These are phyloP conservation scores for Dendrocincla fuliginosa DNA, from an alignment of 2,797 vertebrate genomes.

Conservation along the genomic window DNA sequence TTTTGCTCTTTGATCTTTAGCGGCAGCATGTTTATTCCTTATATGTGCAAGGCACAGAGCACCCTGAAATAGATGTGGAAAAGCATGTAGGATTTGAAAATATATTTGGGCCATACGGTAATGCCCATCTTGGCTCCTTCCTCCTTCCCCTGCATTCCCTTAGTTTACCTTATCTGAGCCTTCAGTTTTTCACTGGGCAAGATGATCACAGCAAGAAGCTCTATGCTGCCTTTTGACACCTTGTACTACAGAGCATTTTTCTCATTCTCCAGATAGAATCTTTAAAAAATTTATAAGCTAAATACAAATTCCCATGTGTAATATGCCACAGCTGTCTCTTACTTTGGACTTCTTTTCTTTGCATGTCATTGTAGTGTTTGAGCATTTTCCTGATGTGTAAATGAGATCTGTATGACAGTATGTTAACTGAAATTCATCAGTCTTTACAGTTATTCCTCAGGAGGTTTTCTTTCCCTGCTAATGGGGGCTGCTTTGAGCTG, in stretches of 20 bases:
- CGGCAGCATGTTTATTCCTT: not conserved
- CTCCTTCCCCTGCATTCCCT: not conserved
- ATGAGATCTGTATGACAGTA: conserved; percentile 41
- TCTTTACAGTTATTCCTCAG: conserved; percentile 13
- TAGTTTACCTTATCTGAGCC: not conserved
- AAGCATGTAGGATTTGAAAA: conserved; percentile 32
- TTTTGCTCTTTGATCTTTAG: not conserved
- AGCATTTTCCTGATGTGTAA: conserved; percentile 42
- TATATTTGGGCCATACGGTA: conserved; percentile 14
- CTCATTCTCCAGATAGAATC: not conserved
- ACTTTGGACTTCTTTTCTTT: not conserved
- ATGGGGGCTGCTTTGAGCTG: not conserved
- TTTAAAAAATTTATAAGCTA: conserved; percentile 22
- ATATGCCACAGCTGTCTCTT: conserved; percentile 26
- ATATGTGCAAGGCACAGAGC: not conserved
- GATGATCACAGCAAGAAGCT: not conserved
- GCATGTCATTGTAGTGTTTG: not conserved
- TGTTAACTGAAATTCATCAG: conserved; percentile 33
- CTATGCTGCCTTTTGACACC: not conserved
- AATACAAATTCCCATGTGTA: conserved; percentile 19
- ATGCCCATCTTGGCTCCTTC: not conserved
- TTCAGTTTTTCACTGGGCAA: not conserved
- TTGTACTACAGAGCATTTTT: conserved; percentile 1
- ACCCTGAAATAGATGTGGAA: conserved; percentile 2
- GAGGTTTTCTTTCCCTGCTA: conserved; percentile 20